These are phyloP conservation scores for Entomobrya multifasciata DNA, from an alignment of 2,888 invertebrate genomes.

Conservation along the genomic window DNA sequence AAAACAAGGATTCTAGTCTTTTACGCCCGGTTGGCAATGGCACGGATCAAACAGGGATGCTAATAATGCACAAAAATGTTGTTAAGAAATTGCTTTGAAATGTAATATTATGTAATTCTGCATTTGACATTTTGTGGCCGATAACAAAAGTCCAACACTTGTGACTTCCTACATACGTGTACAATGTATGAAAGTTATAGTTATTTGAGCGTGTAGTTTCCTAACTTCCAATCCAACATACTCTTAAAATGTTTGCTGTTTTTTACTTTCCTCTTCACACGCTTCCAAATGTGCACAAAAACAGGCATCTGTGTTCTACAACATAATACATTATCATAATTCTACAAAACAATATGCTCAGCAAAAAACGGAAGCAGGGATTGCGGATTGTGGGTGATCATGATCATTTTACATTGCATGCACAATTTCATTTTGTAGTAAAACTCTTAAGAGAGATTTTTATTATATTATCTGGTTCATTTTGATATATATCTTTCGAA, in stretches of 20 bases:
- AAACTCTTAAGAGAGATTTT: too few relatives aligned
- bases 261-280: neutral
- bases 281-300: neutral
- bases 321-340: neutral
- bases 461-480: too few relatives aligned
- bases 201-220: too few relatives aligned
- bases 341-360: neutral
- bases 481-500: too few relatives aligned
- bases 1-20: neutral
- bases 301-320: neutral
- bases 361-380: neutral
- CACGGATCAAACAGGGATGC: neutral
- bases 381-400: too few relatives aligned
- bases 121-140: conserved; percentile 28
- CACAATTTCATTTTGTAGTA: too few relatives aligned
- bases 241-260: too few relatives aligned
- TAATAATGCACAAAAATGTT: neutral
- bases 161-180: too few relatives aligned
- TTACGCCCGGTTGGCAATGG: conserved; percentile 29
- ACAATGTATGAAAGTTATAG: too few relatives aligned
- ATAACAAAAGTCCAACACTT: conserved; percentile 13
- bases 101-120: conserved; percentile 31
- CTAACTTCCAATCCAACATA: neutral
- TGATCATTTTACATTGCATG: too few relatives aligned
- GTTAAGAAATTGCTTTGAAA: conserved; percentile 43